These are phyloP conservation scores for Hylyphantes graminicola DNA, from an alignment of 1,140 invertebrate species.

Conservation along the genomic window DNA sequence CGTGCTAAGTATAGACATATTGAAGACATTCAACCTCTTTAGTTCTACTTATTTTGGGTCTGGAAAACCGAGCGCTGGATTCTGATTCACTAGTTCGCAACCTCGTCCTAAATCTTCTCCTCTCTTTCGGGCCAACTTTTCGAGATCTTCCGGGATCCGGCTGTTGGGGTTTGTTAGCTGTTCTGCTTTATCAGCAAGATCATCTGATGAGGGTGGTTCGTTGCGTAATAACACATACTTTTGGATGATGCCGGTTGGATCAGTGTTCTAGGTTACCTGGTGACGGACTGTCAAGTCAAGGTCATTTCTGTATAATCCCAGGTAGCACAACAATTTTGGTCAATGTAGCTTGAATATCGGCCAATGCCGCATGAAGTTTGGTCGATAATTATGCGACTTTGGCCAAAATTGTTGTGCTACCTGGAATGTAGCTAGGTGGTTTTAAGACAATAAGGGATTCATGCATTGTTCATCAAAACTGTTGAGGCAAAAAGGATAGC, in stretches of 20 bases:
- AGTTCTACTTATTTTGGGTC: conserved; percentile 27
- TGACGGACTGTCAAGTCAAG: not conserved
- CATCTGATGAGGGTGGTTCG: conserved; percentile 8
- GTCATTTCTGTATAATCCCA: too few relatives aligned
- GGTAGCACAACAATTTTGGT: too few relatives aligned
- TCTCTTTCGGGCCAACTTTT: conserved; percentile 11
- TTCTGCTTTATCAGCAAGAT: too few relatives aligned
- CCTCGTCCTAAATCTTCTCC: conserved; percentile 27
- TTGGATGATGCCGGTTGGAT: not conserved
- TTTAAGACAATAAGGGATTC: too few relatives aligned
- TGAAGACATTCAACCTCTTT: conserved; percentile 35
- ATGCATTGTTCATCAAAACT: too few relatives aligned
- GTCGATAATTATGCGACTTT: too few relatives aligned
- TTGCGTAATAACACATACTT: not conserved
- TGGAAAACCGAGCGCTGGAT: not conserved
- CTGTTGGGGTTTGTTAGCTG: not conserved
- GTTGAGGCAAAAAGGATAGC: too few relatives aligned
- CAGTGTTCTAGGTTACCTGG: not conserved
- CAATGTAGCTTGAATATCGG: too few relatives aligned
- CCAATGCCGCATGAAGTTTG: too few relatives aligned
- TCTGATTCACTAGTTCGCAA: conserved; percentile 27
- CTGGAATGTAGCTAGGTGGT: too few relatives aligned
- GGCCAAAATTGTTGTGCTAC: too few relatives aligned
- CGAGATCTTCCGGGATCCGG: too few relatives aligned
- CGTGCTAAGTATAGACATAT: conserved; percentile 28